These are phyloP conservation scores for Dysidea cf. avara DNA, from an alignment of 37 sponge, comb jelly and placozoan species.

Conservation along the genomic window DNA sequence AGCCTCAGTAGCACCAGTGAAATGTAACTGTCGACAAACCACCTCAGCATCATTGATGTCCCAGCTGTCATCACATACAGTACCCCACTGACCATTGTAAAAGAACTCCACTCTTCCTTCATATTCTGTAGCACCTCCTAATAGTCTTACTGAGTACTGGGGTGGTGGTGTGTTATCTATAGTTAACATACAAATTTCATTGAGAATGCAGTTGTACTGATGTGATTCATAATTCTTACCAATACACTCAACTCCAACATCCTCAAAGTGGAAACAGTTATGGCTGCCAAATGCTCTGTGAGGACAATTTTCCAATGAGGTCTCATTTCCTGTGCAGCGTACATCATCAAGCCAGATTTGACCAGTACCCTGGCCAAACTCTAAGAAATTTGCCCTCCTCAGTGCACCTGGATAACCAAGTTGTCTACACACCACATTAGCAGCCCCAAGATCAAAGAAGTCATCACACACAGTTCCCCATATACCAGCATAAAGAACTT, in stretches of 20 bases:
- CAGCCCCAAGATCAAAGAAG: not conserved
- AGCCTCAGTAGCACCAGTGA: not conserved
- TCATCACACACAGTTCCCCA: constrained; percentile 7
- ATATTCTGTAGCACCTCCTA: not conserved
- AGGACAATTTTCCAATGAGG: not conserved
- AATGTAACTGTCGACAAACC: constrained; percentile 11
- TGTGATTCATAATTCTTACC: no score
- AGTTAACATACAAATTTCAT: no score
- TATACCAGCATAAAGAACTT: constrained; percentile 7
- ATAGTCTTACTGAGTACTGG: not conserved
- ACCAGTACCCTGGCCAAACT: not conserved
- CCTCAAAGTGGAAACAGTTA: not conserved
- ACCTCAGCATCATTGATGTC: constrained; percentile 2
- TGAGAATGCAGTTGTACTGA: no score
- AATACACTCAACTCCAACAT: constrained; percentile 17
- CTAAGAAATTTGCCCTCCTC: no score
- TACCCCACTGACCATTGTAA: constrained; percentile 26
- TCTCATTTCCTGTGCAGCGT: not conserved
- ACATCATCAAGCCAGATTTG: no score
- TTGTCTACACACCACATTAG: constrained; percentile 1
- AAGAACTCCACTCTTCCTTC: constrained; percentile 14
- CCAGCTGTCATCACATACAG: constrained; percentile 9
- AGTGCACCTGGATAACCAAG: no score
- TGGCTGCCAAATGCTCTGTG: not conserved
- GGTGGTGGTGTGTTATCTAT: no score